These are phyloP conservation scores for Passer montanus DNA, from an alignment of 2,113 vertebrate genomes.

Conservation along the genomic window DNA sequence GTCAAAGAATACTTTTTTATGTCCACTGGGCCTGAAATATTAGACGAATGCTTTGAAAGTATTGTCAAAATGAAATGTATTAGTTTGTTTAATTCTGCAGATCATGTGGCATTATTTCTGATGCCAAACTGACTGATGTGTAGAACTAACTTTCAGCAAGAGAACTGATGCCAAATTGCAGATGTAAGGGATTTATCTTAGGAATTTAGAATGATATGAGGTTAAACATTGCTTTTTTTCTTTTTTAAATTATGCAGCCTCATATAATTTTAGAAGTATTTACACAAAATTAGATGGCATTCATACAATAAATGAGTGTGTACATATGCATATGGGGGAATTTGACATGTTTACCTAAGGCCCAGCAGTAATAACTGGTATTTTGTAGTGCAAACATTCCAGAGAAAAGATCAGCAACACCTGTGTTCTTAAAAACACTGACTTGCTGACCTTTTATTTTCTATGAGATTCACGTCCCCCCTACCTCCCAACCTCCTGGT, in stretches of 20 bases:
- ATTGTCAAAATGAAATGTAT: background rate
- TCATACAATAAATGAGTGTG: background rate
- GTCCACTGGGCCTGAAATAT: background rate
- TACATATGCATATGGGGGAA: background rate
- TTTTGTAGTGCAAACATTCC: background rate
- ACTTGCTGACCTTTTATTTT: background rate
- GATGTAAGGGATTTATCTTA: background rate
- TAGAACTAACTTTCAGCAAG: background rate
- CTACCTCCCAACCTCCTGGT: accelerated
- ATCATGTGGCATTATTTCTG: background rate
- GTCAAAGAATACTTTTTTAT: background rate
- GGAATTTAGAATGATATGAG: background rate
- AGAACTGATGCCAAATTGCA: background rate
- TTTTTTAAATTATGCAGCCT: background rate
- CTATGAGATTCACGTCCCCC: accelerated
- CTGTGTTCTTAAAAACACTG: background rate
- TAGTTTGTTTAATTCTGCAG: background rate
- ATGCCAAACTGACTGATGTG: background rate
- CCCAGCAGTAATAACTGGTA: background rate
- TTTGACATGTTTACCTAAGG: background rate
- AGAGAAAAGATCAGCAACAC: background rate
- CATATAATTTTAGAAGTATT: background rate
- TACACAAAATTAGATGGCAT: background rate
- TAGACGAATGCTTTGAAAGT: background rate
- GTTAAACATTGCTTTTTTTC: background rate